Conservation (phyloP, 2,113 vertebrate species). For the Actinemys pallida region DNA sequence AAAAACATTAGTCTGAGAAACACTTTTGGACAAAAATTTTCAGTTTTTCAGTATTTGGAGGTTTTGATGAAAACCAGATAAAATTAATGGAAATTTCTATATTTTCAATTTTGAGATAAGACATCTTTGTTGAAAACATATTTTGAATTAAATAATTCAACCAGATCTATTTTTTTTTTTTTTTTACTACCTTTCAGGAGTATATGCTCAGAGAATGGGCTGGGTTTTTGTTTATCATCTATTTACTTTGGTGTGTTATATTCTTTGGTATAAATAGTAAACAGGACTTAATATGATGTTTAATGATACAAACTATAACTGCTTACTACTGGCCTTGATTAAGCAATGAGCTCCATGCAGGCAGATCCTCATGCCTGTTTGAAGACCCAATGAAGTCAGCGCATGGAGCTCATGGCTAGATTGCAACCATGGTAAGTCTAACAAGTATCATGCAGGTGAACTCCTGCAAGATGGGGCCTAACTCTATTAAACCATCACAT, state of each 20-base stretch:
- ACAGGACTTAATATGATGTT: no score
- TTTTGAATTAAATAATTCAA: background rate
- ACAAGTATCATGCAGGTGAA: background rate
- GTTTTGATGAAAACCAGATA: background rate
- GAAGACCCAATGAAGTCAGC: background rate
- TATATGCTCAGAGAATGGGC: background rate
- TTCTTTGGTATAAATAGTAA: background rate
- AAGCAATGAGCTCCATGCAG: background rate
- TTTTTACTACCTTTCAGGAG: no score
- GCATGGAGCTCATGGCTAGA: background rate
- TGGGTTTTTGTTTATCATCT: background rate
- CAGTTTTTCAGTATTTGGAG: background rate
- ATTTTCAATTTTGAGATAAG: background rate
- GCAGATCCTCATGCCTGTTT: background rate
- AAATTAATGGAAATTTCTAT: background rate
- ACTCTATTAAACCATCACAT: background rate
- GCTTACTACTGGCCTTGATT: fast-evolving
- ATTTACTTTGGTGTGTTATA: background rate
- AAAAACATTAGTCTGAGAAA: background rate
- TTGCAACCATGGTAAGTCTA: background rate
- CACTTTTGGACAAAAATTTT: background rate
- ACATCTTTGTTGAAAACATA: background rate
- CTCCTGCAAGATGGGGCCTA: background rate
- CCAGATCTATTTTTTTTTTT: background rate
- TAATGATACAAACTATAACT: fast-evolving